Conservation (phyloP, 1,140 invertebrate genomes). For the Drosophila fuyamai region DNA sequence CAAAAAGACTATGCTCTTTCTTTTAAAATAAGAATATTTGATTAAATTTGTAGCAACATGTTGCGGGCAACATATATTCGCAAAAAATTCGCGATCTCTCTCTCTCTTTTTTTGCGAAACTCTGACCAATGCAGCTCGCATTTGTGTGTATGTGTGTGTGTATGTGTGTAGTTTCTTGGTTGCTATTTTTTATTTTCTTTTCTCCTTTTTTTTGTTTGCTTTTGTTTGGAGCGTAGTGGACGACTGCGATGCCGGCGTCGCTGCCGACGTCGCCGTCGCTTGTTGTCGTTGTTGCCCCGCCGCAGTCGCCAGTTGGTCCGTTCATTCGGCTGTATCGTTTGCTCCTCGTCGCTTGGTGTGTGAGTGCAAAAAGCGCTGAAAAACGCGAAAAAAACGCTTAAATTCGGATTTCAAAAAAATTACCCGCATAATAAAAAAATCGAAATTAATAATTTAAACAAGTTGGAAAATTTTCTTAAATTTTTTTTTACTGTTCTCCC, state of each 20-base stretch:
- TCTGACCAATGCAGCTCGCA: conserved; percentile 29
- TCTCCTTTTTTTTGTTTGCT: conserved; percentile 55
- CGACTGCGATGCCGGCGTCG: conserved; percentile 25
- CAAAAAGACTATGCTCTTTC: no score
- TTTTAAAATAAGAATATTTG: no score
- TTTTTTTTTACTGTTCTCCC: conserved; percentile 1
- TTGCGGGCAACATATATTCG: conserved; percentile 13
- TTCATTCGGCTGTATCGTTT: conserved; percentile 82
- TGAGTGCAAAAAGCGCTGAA: conserved; percentile 55
- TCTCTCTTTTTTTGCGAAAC: conserved; percentile 10
- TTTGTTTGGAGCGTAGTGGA: conserved; percentile 74
- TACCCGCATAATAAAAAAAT: not conserved
- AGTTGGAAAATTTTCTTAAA: not conserved
- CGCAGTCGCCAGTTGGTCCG: conserved; percentile 62
- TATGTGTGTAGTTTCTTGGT: conserved; percentile 52
- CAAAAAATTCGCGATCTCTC: conserved; percentile 20
- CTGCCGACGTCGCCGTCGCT: conserved; percentile 18
- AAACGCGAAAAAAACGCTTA: conserved; percentile 14
- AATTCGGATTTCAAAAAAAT: conserved; percentile 3
- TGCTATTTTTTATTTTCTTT: conserved; percentile 19
- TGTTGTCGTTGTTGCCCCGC: conserved; percentile 47
- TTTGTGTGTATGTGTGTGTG: conserved; percentile 44
- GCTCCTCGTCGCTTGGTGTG: conserved; percentile 81
- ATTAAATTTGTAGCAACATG: conserved; percentile 37
- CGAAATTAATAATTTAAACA: not conserved